Conservation (phyloP, 2,797 vertebrate species). For the Hypotaenidia philippensis region DNA sequence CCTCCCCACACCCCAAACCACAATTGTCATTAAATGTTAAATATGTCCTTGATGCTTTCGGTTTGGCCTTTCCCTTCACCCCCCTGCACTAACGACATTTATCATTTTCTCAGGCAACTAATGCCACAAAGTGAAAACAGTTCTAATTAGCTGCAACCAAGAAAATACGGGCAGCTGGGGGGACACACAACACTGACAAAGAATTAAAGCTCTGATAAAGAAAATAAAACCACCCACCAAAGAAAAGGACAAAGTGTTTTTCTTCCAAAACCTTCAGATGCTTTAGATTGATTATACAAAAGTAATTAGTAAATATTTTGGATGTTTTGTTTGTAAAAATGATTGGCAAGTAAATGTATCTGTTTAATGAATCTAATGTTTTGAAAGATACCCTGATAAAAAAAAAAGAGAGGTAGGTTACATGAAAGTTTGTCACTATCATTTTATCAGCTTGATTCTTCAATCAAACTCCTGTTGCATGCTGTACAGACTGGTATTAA, state of each 20-base stretch:
- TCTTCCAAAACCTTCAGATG: neutral
- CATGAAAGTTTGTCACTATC: neutral
- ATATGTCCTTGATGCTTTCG: neutral
- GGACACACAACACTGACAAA: neutral
- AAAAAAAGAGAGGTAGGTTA: neutral
- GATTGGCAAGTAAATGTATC: neutral
- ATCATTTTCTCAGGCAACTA: neutral
- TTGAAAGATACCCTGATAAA: neutral
- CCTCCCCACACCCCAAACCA: neutral
- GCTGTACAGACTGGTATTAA: neutral
- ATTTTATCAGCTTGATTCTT: neutral
- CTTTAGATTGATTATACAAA: neutral
- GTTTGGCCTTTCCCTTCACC: neutral
- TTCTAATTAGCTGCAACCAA: neutral
- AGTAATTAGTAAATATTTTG: neutral
- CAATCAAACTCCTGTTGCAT: neutral
- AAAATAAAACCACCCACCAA: fast-evolving
- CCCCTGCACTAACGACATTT: neutral
- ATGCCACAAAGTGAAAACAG: neutral
- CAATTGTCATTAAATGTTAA: neutral
- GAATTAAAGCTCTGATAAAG: neutral
- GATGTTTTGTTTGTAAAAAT: neutral
- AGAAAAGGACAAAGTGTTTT: neutral
- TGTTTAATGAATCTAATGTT: neutral
- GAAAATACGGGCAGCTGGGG: neutral